These are phyloP conservation scores for Lasius fuliginosus DNA, from an alignment of 2,888 invertebrate genomes.

Conservation along the genomic window DNA sequence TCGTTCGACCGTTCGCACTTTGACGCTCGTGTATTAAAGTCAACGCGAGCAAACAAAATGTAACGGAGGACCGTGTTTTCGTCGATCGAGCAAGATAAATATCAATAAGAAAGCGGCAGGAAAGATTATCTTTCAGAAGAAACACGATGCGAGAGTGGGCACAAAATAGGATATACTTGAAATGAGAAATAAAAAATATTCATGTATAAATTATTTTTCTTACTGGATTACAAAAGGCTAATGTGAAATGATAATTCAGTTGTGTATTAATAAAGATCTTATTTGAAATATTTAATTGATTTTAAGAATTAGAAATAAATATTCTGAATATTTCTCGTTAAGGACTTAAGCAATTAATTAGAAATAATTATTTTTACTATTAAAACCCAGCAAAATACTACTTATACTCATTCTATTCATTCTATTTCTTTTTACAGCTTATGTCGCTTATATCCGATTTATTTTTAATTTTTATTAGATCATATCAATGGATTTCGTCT, in stretches of 20 bases:
- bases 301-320: neutral
- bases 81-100: conserved; percentile 9
- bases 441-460: neutral
- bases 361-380: neutral
- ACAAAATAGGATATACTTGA: no score
- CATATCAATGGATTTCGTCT: neutral
- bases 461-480: neutral
- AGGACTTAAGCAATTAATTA: neutral
- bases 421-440: neutral
- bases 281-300: neutral
- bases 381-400: neutral
- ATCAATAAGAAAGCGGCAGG: neutral
- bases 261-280: neutral
- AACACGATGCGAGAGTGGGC: neutral
- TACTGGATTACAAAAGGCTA: neutral
- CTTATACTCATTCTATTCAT: neutral
- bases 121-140: conserved; percentile 8
- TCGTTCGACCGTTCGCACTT: conserved; percentile 22
- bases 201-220: neutral
- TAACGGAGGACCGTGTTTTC: neutral
- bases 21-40: conserved; percentile 36
- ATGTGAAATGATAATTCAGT: neutral
- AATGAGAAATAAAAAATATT: neutral
- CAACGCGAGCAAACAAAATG: conserved; percentile 11
- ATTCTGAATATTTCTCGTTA: neutral